Evolutionary conservation across 2,113 vertebrate species (phyloP).

Genomic region (Aleadryas rufinucha): DNA sequence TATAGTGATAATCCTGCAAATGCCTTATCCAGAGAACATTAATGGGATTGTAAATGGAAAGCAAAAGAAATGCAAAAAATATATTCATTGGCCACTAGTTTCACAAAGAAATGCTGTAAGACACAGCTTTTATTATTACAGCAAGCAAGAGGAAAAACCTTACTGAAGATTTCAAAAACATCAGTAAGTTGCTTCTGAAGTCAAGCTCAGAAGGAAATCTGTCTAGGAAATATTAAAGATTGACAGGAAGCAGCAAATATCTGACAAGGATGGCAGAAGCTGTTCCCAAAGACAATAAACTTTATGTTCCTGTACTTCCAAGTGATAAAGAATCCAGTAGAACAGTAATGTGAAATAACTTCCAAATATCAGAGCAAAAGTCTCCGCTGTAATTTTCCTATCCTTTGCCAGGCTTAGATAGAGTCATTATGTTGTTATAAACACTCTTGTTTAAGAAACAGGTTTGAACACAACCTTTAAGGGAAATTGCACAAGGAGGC

Average conservation of each 20-base stretch:
- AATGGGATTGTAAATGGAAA: not conserved
- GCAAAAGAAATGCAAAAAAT: not conserved
- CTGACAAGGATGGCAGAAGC: not conserved
- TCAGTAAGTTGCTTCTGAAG: not conserved
- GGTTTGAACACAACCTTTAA: not conserved
- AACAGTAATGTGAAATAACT: not conserved
- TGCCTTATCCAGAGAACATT: not conserved
- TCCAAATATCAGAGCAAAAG: not conserved
- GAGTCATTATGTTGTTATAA: not conserved
- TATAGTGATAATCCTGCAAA: not conserved
- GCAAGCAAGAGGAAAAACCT: not conserved
- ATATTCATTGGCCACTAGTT: not conserved
- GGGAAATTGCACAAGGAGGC: not conserved
- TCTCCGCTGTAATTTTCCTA: not conserved
- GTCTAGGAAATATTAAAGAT: not conserved
- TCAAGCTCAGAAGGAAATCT: not conserved
- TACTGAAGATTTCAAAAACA: not conserved
- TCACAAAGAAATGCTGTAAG: not conserved
- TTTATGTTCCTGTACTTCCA: not conserved
- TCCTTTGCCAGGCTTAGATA: not conserved
- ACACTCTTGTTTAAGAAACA: not conserved
- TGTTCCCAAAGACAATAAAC: not conserved
- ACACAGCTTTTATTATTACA: not conserved
- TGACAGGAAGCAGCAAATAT: not conserved
- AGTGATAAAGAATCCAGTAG: not conserved